phyloP scores from a whole-genome alignment of 2,113 vertebrate genomes.

The Alligator sinensis region DNA sequence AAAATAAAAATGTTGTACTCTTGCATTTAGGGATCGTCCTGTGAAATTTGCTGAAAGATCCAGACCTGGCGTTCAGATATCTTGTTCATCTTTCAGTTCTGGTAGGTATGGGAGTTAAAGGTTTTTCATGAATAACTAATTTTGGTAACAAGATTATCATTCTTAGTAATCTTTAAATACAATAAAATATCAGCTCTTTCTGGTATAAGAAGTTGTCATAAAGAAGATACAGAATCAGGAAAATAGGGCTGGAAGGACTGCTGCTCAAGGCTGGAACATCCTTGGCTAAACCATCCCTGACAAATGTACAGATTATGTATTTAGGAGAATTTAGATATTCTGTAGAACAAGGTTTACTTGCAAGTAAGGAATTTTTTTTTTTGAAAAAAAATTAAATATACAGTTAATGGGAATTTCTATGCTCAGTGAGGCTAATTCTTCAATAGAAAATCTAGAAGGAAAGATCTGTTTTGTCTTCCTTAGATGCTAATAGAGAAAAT shows the following conservation, averaged over 20 bases:
- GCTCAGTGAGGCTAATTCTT: neutral
- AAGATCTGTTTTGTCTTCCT: neutral
- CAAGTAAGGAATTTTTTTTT: neutral
- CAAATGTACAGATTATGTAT: neutral
- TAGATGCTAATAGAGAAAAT: neutral
- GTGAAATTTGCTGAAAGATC: conserved; percentile 96
- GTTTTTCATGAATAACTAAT: neutral
- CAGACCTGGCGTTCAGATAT: conserved; percentile 95
- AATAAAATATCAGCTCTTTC: neutral
- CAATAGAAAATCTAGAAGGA: neutral
- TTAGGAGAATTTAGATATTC: neutral
- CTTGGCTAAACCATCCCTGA: neutral
- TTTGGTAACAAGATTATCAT: neutral
- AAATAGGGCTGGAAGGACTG: too few relatives aligned
- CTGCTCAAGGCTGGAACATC: too few relatives aligned
- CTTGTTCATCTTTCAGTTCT: conserved; percentile 96
- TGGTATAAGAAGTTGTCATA: neutral
- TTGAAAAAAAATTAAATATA: neutral
- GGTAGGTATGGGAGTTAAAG: conserved; percentile 79
- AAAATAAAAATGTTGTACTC: neutral
- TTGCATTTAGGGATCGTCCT: conserved; percentile 87
- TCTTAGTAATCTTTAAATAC: neutral
- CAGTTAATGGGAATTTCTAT: neutral
- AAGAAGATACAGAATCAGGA: too few relatives aligned
- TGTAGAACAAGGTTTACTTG: neutral